Conservation (phyloP, 2,888 invertebrate genomes). For the Drosophila melanosoma region DNA sequence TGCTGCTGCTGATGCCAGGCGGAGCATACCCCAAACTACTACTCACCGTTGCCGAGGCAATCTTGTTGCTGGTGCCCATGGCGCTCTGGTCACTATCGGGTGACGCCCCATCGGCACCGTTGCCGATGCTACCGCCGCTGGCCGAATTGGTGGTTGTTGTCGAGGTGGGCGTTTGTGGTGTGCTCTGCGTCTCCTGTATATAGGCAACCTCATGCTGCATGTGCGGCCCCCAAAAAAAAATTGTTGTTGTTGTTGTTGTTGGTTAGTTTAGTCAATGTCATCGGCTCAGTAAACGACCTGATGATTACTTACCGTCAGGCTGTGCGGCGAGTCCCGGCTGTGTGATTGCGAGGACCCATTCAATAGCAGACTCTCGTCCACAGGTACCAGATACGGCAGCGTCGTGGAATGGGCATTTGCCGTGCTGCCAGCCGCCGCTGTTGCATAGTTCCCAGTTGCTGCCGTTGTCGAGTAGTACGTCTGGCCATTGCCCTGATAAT, state of each 20-base stretch:
- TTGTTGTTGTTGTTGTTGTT: neutral
- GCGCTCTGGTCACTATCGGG: slow-evolving; percentile 80
- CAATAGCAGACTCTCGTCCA: slow-evolving; percentile 88
- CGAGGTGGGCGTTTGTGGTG: slow-evolving; percentile 86
- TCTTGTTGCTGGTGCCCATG: slow-evolving; percentile 86
- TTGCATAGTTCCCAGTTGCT: slow-evolving; percentile 86
- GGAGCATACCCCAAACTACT: slow-evolving; percentile 31
- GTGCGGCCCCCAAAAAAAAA: slow-evolving; percentile 8
- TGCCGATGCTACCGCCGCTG: slow-evolving; percentile 76
- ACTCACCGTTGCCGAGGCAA: slow-evolving; percentile 96
- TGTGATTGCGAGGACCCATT: slow-evolving; percentile 86
- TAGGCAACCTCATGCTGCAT: slow-evolving; percentile 84
- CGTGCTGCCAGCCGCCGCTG: slow-evolving; percentile 80
- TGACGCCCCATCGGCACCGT: slow-evolving; percentile 78
- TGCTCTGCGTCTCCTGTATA: slow-evolving; percentile 84
- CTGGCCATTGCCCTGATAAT: slow-evolving; percentile 85
- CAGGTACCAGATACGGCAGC: slow-evolving; percentile 89
- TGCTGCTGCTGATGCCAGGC: slow-evolving; percentile 20
- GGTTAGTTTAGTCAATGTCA: slow-evolving; percentile 54
- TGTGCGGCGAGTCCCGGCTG: slow-evolving; percentile 88
- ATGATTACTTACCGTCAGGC: slow-evolving; percentile 87
- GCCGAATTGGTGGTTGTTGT: slow-evolving; percentile 88
- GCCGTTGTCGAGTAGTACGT: slow-evolving; percentile 89
- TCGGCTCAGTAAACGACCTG: slow-evolving; percentile 39
- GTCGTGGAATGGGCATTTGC: slow-evolving; percentile 85